These are phyloP conservation scores for Clunio marinus DNA, from an alignment of 2,888 invertebrate species.

Conservation along the genomic window DNA sequence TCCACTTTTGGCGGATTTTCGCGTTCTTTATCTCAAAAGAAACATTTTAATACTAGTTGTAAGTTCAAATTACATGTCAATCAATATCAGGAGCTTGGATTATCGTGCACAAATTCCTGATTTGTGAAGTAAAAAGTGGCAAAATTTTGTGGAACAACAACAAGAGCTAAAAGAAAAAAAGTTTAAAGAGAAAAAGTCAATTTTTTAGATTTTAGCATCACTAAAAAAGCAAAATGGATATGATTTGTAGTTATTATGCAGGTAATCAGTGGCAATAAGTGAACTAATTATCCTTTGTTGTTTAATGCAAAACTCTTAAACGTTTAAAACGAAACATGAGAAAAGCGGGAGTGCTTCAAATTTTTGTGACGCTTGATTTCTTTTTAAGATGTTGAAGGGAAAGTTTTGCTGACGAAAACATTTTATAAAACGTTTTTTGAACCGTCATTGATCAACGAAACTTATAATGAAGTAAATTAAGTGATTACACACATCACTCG, in stretches of 20 bases:
- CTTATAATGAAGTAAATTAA: constrained; percentile 20
- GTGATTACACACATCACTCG: constrained; percentile 17
- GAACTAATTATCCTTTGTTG: background rate
- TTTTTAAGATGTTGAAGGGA: background rate
- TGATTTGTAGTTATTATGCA: background rate
- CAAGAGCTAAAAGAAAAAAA: no score
- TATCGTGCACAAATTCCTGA: no score
- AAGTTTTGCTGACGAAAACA: background rate
- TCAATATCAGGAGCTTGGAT: no score
- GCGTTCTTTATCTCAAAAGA: no score
- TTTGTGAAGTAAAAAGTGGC: no score
- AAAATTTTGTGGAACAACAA: no score
- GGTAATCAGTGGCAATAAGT: constrained; percentile 17
- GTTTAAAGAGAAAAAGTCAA: no score
- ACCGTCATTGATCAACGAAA: background rate
- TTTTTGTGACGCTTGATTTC: background rate
- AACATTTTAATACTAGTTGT: no score
- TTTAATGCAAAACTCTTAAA: background rate
- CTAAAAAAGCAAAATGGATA: constrained; percentile 22
- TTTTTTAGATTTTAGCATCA: no score
- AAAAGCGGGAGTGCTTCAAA: background rate
- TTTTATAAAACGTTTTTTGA: background rate
- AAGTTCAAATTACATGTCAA: no score
- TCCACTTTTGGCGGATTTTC: no score
- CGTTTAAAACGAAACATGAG: background rate